Percentiles rank a stretch among this genome's conserved stretches.
Evolutionary conservation across 2,888 invertebrate species (phyloP).

Genomic region (Smittia aterrima): DNA sequence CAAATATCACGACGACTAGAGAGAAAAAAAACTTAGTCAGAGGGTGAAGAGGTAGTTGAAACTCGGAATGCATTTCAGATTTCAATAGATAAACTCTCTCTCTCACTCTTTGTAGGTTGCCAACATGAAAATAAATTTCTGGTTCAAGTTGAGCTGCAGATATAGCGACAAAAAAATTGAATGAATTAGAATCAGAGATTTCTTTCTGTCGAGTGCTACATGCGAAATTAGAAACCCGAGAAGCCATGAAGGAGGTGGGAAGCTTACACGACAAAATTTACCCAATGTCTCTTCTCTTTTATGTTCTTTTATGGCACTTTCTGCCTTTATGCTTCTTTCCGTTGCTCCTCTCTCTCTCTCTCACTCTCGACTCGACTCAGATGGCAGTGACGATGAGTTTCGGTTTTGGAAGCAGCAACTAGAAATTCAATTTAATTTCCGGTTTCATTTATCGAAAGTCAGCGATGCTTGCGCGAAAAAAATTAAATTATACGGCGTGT

Average conservation of each 20-base stretch:
- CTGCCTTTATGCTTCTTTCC: slow-evolving; percentile 18
- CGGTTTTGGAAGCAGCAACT: background rate
- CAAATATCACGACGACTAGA: background rate
- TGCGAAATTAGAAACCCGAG: slow-evolving; percentile 16
- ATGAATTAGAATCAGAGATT: background rate
- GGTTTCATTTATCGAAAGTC: slow-evolving; percentile 21
- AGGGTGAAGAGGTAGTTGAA: background rate
- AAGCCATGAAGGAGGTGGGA: background rate
- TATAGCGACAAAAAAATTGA: background rate
- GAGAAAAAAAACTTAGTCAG: background rate
- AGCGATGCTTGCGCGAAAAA: slow-evolving; percentile 23
- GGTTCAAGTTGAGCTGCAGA: background rate
- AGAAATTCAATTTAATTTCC: slow-evolving; percentile 22
- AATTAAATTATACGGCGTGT: slow-evolving; percentile 23
- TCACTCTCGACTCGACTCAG: too few species aligned
- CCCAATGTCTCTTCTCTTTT: background rate
- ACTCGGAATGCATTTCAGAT: background rate
- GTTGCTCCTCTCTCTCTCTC: too few species aligned
- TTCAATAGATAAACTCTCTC: background rate
- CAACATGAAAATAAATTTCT: background rate
- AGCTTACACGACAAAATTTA: background rate
- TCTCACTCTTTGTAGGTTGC: background rate
- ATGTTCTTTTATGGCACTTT: background rate
- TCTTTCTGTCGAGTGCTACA: background rate
- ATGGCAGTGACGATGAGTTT: background rate